These are phyloP conservation scores for Papilio demoleus DNA, from an alignment of 2,888 invertebrate species.

Conservation along the genomic window DNA sequence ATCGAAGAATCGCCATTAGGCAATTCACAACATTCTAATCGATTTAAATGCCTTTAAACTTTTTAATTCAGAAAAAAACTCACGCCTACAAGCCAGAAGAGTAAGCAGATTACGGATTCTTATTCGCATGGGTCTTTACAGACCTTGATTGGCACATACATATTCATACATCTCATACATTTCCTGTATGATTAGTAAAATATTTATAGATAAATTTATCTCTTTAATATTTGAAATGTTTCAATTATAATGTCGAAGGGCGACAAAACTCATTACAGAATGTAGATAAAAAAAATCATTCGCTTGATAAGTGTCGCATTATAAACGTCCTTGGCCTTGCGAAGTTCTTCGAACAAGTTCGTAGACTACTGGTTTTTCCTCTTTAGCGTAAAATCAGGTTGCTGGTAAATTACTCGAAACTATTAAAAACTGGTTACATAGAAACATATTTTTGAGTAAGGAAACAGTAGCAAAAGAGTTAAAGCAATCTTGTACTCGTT, in stretches of 20 bases:
- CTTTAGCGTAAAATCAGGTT: slow-evolving; percentile 23
- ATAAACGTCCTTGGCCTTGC: slow-evolving; percentile 35
- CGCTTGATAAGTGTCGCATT: slow-evolving; percentile 31
- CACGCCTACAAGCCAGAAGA: background rate
- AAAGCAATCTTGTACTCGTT: background rate
- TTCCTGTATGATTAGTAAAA: too few species aligned
- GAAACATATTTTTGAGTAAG: slow-evolving; percentile 29
- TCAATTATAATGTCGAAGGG: slow-evolving; percentile 1
- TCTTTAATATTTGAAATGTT: background rate
- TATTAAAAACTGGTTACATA: slow-evolving; percentile 33
- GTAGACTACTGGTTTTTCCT: slow-evolving; percentile 33
- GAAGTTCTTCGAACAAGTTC: slow-evolving; percentile 28
- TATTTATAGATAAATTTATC: too few species aligned
- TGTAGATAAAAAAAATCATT: slow-evolving; percentile 20
- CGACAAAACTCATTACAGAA: slow-evolving; percentile 9
- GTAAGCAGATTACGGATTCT: background rate
- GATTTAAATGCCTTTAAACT: background rate
- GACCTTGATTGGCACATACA: too few species aligned
- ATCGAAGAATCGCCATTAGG: slow-evolving; percentile 34
- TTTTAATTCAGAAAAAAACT: background rate
- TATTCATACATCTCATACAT: too few species aligned
- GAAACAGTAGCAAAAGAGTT: slow-evolving; percentile 20
- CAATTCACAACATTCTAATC: background rate
- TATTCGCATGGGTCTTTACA: too few species aligned
- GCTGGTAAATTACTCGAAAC: slow-evolving; percentile 39